Evolutionary conservation across 2,113 vertebrate species (phyloP), one percentile per base, ranked within the genome.

Genomic region (Periophthalmodon schlosseri): DNA sequence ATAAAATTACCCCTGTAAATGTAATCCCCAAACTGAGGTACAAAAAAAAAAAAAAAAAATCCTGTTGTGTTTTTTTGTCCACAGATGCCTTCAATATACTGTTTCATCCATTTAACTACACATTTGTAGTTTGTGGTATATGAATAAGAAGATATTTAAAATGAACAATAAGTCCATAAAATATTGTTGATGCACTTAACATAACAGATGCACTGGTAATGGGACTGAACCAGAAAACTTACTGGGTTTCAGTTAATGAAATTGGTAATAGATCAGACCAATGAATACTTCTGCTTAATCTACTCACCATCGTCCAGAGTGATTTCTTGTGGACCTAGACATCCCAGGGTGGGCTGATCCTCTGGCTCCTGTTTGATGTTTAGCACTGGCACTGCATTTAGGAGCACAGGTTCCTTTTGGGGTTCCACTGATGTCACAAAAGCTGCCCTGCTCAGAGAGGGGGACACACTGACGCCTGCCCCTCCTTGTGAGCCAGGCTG

Each of bases 221-320:
- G 36, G 36, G 36, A 7, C 36, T 1, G 36, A 4, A 39, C 36
- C 36, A 39, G 36, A 39, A 39, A 39, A 39, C 1, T 39, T 5
- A 39, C 36, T 39, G 36, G 36, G 5, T 11, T 44, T 44, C 39
- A 10, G 39, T 44, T 44, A 44, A 9, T 44, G 39, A 44, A 44
- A 44, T 44, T 44, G 39, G 39, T 44, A 9, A 44, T 44, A 10
- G 39, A 44, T 44, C 39, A 10, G 39, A 44, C 39, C 39, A 44
- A 52, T 6, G 21, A 13, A 60, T 14, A 4, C 13, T 28, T 23
- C 14, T 5, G 13, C 14, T 36, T 1, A 39, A 39, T 34, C 44
- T 16, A 13, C 96, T 92, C 94, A 98, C 97, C 96, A 76, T 99
- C 97, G 91, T 99, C 97, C 90, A 98, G 94, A 0, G 97, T 98